Conservation (phyloP, 1,140 invertebrate genomes). For the Coptotermes formosanus region DNA sequence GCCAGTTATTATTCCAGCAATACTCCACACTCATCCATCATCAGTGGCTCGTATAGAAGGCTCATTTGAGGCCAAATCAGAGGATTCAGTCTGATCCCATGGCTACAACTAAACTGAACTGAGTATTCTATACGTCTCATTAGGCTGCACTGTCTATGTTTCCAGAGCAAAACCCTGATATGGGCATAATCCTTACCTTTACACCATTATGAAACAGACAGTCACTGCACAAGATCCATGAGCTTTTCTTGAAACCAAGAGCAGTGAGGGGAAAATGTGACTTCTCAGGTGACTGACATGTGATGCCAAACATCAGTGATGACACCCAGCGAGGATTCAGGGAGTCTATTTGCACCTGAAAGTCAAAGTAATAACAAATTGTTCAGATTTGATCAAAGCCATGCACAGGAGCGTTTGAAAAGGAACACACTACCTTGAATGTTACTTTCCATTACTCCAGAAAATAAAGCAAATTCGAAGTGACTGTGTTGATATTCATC, state of each 20-base stretch:
- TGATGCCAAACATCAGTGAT: slow-evolving; percentile 72
- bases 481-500: too few species aligned
- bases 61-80: too few species aligned
- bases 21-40: too few species aligned
- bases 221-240: slow-evolving; percentile 75
- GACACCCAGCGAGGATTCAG: slow-evolving; percentile 76
- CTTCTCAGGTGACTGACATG: slow-evolving; percentile 66
- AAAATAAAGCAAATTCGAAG: too few species aligned
- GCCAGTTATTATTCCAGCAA: too few species aligned
- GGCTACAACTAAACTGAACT: too few species aligned
- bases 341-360: slow-evolving; percentile 57
- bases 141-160: too few species aligned
- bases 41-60: too few species aligned
- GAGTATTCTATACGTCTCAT: too few species aligned
- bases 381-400: background rate
- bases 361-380: slow-evolving; percentile 39
- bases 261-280: slow-evolving; percentile 68
- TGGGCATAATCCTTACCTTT: slow-evolving; percentile 54
- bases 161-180: too few species aligned
- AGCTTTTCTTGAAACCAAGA: slow-evolving; percentile 68
- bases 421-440: background rate
- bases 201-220: slow-evolving; percentile 76
- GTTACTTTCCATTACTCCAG: too few species aligned
- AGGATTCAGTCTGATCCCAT: too few species aligned
- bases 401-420: background rate